A percentile compares a stretch with the other conserved stretches of the same genome.
Conservation (phyloP, 2,888 invertebrate genomes). For the Tuberolachnus salignus region DNA sequence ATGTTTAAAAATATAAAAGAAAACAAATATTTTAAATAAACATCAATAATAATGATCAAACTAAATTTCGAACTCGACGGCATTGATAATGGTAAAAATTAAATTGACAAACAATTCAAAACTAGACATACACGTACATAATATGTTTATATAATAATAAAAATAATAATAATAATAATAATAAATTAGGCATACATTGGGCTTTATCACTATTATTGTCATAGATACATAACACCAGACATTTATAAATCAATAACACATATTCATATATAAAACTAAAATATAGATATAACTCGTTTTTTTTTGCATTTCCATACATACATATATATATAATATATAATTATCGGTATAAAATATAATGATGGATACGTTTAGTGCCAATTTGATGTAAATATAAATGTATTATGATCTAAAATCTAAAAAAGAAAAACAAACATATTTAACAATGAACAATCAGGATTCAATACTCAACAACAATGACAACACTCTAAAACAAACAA, state of each 20-base stretch:
- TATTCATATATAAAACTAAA: slow-evolving; percentile 51
- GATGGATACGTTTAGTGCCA: slow-evolving; percentile 46
- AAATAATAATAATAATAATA: slow-evolving; percentile 37
- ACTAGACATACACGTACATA: slow-evolving; percentile 48
- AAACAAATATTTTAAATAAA: slow-evolving; percentile 6
- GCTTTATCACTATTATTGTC: slow-evolving; percentile 57
- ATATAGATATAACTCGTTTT: slow-evolving; percentile 41
- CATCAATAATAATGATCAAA: slow-evolving; percentile 17
- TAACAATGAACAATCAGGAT: slow-evolving; percentile 50
- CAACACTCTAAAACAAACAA: slow-evolving; percentile 42
- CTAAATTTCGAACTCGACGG: slow-evolving; percentile 4
- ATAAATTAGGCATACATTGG: slow-evolving; percentile 50
- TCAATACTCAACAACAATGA: slow-evolving; percentile 47
- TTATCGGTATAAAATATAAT: slow-evolving; percentile 51
- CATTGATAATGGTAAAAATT: slow-evolving; percentile 23
- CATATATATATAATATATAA: slow-evolving; percentile 32
- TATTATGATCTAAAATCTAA: slow-evolving; percentile 48
- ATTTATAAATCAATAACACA: slow-evolving; percentile 54
- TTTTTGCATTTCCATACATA: slow-evolving; percentile 13
- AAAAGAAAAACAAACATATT: slow-evolving; percentile 39
- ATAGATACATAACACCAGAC: slow-evolving; percentile 55
- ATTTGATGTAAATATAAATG: slow-evolving; percentile 43
- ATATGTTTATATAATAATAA: slow-evolving; percentile 27
- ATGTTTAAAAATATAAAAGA: slow-evolving; percentile 16
- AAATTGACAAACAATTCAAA: slow-evolving; percentile 28